phyloP scores from a whole-genome alignment of 2,113 vertebrate species.

The Pelecanus crispus region DNA sequence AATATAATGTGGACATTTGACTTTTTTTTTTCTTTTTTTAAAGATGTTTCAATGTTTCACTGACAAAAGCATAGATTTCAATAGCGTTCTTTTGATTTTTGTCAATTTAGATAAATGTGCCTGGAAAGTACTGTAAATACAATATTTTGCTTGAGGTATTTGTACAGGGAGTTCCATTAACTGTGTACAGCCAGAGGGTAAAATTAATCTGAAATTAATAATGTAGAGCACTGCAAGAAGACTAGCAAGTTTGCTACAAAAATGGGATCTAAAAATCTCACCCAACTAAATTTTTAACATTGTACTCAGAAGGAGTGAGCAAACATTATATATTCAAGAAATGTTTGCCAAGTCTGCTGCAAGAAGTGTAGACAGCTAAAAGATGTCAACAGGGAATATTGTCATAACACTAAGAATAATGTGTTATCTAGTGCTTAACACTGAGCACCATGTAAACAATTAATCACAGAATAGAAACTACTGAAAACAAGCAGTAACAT shows the following conservation, averaged over 20 bases:
- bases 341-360: constrained; percentile 46
- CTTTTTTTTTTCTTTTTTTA: not conserved
- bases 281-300: constrained; percentile 31
- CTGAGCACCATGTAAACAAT: constrained; percentile 49
- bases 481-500: not conserved
- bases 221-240: not conserved
- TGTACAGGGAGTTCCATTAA: constrained; percentile 5
- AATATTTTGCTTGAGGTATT: not conserved
- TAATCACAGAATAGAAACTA: constrained; percentile 30
- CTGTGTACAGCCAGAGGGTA: not conserved
- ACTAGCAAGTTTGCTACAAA: not conserved
- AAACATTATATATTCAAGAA: constrained; percentile 51
- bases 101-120: not conserved
- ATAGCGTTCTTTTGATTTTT: not conserved
- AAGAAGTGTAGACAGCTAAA: constrained; percentile 50
- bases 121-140: not conserved
- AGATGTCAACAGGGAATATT: constrained; percentile 57
- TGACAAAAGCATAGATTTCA: not conserved
- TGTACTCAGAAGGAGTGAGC: not conserved
- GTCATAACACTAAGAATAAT: constrained; percentile 57
- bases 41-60: not conserved
- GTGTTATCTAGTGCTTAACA: constrained; percentile 46
- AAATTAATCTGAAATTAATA: constrained; percentile 60
- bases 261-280: not conserved
- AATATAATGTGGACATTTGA: not conserved